These are phyloP conservation scores for Nixonia krombeini DNA, from an alignment of 1,140 invertebrate genomes.

Conservation along the genomic window DNA sequence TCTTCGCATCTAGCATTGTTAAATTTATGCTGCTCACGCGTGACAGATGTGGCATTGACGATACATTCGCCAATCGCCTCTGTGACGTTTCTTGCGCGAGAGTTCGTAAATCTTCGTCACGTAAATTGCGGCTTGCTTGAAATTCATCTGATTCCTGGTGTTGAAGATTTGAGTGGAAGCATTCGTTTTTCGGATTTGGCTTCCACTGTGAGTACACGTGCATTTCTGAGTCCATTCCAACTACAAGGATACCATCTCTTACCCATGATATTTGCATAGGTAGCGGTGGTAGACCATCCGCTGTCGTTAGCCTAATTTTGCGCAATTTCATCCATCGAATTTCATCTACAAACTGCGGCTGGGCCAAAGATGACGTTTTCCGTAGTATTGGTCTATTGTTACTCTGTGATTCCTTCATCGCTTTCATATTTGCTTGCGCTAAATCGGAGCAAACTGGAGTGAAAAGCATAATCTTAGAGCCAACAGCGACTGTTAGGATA, in stretches of 20 bases:
- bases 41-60: constrained; percentile 85
- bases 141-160: constrained; percentile 76
- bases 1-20: constrained; percentile 81
- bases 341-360: constrained; percentile 87
- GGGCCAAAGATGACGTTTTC: constrained; percentile 88
- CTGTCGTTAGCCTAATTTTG: constrained; percentile 91
- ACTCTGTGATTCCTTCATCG: constrained; percentile 86
- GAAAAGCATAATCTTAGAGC: constrained; percentile 90
- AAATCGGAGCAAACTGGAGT: constrained; percentile 90
- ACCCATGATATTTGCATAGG: constrained; percentile 99
- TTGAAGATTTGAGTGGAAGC: constrained; percentile 64
- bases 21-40: constrained; percentile 87
- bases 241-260: constrained; percentile 95
- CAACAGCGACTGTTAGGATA: constrained; percentile 96
- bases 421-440: constrained; percentile 92
- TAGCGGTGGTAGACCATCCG: constrained; percentile 94
- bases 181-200: constrained; percentile 75
- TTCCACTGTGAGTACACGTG: constrained; percentile 99
- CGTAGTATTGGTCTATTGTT: constrained; percentile 86
- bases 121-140: constrained; percentile 81
- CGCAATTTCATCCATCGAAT: constrained; percentile 97
- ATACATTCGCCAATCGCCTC: constrained; percentile 77
- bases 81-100: constrained; percentile 81
- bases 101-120: constrained; percentile 84
- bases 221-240: constrained; percentile 99